These are phyloP conservation scores for Catharus minimus DNA, from an alignment of 2,113 vertebrate genomes.

Conservation along the genomic window DNA sequence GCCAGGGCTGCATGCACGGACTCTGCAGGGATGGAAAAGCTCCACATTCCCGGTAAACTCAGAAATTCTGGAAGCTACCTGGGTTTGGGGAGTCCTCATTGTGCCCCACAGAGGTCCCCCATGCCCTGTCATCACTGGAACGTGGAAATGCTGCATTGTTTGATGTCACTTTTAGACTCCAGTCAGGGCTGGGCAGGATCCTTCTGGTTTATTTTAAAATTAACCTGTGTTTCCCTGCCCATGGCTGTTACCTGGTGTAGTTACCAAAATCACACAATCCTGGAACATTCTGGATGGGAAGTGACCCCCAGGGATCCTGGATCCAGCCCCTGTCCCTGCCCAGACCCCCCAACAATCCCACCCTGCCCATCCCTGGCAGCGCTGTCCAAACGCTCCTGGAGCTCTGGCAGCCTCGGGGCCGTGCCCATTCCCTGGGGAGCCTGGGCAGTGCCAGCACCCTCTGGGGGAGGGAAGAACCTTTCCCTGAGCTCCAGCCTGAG, in stretches of 20 bases:
- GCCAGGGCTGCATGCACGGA: neutral
- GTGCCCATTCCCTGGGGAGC: too few species aligned
- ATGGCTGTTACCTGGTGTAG: rapidly evolving
- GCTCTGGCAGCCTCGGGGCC: neutral
- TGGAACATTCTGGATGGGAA: rapidly evolving
- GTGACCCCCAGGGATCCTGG: rapidly evolving
- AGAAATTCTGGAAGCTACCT: neutral
- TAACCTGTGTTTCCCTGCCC: neutral
- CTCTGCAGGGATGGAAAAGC: neutral
- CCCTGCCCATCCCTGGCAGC: neutral
- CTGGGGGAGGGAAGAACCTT: neutral
- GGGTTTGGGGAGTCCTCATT: neutral
- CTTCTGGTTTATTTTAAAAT: neutral
- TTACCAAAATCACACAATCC: neutral
- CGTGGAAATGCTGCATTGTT: neutral
- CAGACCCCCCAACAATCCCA: neutral
- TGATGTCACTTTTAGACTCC: neutral
- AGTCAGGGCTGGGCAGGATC: neutral
- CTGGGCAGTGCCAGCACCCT: neutral
- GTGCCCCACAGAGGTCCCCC: neutral
- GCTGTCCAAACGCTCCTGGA: neutral
- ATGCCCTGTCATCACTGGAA: neutral
- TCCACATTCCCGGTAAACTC: rapidly evolving
- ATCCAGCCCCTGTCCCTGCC: rapidly evolving
- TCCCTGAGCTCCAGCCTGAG: neutral